Base-by-base conservation (phyloP, 2,113 vertebrate species). In the Lucifuga dentata region DNA sequence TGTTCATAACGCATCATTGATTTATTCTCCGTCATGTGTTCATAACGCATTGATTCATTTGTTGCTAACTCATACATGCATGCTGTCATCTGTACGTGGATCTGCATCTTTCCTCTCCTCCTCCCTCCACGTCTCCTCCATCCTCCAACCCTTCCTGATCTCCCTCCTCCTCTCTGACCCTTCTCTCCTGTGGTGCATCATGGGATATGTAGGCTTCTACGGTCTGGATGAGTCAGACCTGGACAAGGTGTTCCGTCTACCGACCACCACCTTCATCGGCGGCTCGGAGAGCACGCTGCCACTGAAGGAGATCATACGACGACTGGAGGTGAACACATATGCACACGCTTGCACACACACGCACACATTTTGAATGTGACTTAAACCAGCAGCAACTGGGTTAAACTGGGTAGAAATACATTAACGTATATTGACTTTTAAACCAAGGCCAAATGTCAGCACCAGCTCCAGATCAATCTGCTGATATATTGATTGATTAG, bases 191-290 rank as follows among this genome's bases (percentile, higher is more conserved):
- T 61, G 73, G 64, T 63, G 83, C 80, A 73, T 80, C 61, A 12
- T 87, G 87, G 84, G 84, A 84, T 36, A 2, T 52, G 57, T 88
- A 99, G 98, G 96, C 35, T 99, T 99, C 93, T 99, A 99, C 0
- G 96, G 96, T 17, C 87, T 98, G 87, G 93, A 96, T 0, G 98
- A 99, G 84, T 95, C 96, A 0, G 97, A 98, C 79, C 93, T 99
- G 19, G 98, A 99, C 88, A 99, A 98, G 78, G 96, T 98, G 39
- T 99, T 99, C 88, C 96, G 93, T 26, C 90, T 99, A 69, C 98
- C 98, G 55, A 99, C 96, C 23, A 99, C 98, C 71, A 99, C 98
- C 19, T 99, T 98, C 92, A 99, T 99, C 35, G 98, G 98, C 1
- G 97, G 96, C 10, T 94, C 93, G 0, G 96, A 99, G 74, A 94